A percentile compares a stretch with the other conserved stretches of the same genome.
phyloP scores from a whole-genome alignment of 2,113 vertebrate species.

The Parus major region DNA sequence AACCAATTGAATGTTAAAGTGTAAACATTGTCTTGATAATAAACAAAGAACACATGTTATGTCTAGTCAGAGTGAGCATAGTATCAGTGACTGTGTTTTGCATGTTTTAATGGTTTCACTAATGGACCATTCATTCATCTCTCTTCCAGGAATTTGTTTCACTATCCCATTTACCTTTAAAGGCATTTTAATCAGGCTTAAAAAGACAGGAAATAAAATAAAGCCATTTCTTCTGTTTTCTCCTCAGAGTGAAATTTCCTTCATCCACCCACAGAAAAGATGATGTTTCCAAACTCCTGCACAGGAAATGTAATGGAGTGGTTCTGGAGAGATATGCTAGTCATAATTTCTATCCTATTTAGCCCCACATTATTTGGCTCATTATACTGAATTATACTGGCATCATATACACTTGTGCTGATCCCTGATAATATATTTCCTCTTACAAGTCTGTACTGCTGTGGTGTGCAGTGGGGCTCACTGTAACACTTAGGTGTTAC shows the following conservation, averaged over 20 bases:
- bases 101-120: not conserved
- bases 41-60: not conserved
- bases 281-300: not conserved
- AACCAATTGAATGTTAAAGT: not conserved
- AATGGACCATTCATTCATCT: not conserved
- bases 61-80: not conserved
- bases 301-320: not conserved
- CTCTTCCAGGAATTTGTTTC: not conserved
- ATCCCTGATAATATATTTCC: not conserved
- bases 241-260: not conserved
- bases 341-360: not conserved
- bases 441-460: not conserved
- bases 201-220: not conserved
- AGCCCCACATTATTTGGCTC: not conserved
- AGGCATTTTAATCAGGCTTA: not conserved
- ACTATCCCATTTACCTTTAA: not conserved
- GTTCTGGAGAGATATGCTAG: not conserved
- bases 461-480: not conserved
- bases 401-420: too few species aligned
- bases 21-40: not conserved
- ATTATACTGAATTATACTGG: not conserved
- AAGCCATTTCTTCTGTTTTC: not conserved
- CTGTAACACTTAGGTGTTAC: too few species aligned
- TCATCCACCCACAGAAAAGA: not conserved
- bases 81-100: not conserved